A percentile compares a stretch with the other conserved stretches of the same genome.
Evolutionary conservation across 2,888 invertebrate species (phyloP).

Genomic region (Xylocampa areola): DNA sequence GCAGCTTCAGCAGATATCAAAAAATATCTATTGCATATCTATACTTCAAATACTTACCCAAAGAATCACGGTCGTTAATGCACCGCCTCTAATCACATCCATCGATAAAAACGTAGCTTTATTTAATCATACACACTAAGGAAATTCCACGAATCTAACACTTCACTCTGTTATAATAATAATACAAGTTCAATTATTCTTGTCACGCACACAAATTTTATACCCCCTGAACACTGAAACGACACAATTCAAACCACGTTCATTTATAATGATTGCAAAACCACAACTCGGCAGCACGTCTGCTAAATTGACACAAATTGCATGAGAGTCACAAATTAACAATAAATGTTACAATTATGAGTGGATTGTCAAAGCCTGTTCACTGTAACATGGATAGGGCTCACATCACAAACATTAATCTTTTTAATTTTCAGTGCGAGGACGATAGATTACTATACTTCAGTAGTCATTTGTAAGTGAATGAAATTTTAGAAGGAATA

Average conservation of each 20-base stretch:
- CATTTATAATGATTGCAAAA: slow-evolving; percentile 70
- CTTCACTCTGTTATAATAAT: slow-evolving; percentile 64
- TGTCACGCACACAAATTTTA: slow-evolving; percentile 72
- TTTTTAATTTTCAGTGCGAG: slow-evolving; percentile 65
- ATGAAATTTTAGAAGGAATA: slow-evolving; percentile 77
- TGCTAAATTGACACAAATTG: slow-evolving; percentile 81
- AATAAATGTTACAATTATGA: slow-evolving; percentile 61
- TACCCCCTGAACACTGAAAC: slow-evolving; percentile 70
- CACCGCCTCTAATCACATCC: slow-evolving; percentile 85
- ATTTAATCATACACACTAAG: slow-evolving; percentile 79
- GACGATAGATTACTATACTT: slow-evolving; percentile 59
- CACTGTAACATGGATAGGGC: slow-evolving; percentile 55
- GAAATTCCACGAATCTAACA: slow-evolving; percentile 88
- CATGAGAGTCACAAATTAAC: slow-evolving; percentile 79
- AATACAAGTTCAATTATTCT: slow-evolving; percentile 60
- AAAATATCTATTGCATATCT: slow-evolving; percentile 78
- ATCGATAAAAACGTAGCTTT: slow-evolving; percentile 80
- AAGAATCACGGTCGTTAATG: slow-evolving; percentile 85
- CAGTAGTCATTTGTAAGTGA: slow-evolving; percentile 72
- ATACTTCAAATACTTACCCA: slow-evolving; percentile 81
- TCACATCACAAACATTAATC: slow-evolving; percentile 56
- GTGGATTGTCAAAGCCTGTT: slow-evolving; percentile 59
- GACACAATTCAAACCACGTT: slow-evolving; percentile 70
- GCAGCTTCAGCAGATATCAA: slow-evolving; percentile 77
- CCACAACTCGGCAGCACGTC: slow-evolving; percentile 74